A percentile compares a stretch with the other conserved stretches of the same genome.
Evolutionary conservation across 2,797 vertebrate species (phyloP).

Genomic region (Calcarius lapponicus): DNA sequence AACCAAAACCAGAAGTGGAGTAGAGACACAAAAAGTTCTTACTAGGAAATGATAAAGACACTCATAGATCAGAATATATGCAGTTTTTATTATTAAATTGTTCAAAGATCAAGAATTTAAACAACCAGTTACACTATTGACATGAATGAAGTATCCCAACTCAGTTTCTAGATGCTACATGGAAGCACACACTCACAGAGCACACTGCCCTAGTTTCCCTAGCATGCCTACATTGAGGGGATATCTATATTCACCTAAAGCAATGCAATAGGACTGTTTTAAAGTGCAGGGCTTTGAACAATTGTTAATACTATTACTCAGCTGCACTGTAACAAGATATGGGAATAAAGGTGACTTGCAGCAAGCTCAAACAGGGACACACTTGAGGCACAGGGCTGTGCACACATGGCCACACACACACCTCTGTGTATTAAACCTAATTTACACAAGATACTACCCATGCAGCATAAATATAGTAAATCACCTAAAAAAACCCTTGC

Average conservation of each 20-base stretch:
- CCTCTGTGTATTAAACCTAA: neutral
- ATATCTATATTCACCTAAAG: neutral
- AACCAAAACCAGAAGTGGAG: slow-evolving; percentile 29
- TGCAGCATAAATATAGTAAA: neutral
- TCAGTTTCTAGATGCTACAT: neutral
- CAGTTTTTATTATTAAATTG: neutral
- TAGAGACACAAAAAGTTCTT: neutral
- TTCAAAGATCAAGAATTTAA: neutral
- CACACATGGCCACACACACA: fast-evolving
- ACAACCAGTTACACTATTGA: neutral
- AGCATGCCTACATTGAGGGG: neutral
- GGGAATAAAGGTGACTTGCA: neutral
- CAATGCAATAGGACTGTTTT: neutral
- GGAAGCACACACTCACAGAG: neutral
- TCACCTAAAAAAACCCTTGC: neutral
- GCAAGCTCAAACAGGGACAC: neutral
- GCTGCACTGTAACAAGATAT: neutral
- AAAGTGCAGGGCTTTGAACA: neutral
- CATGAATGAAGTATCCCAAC: neutral
- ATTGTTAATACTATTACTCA: neutral
- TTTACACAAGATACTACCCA: neutral
- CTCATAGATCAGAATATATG: neutral
- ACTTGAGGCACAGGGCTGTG: neutral
- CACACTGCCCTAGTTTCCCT: neutral
- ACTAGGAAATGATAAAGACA: neutral